These are phyloP conservation scores for Sycophila sp. DNA, from an alignment of 1,140 invertebrate genomes.

Conservation along the genomic window DNA sequence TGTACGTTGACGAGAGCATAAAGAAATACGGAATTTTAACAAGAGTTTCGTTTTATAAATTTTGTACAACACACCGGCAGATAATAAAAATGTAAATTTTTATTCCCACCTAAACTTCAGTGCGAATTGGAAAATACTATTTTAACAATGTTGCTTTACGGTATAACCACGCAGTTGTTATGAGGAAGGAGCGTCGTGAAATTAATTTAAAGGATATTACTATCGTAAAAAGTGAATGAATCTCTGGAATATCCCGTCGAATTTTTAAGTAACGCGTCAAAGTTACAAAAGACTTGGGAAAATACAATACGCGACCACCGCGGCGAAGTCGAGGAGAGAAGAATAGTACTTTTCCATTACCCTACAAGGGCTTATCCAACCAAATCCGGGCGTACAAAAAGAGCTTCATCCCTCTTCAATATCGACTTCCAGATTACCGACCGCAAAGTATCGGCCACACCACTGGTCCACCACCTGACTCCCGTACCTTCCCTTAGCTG, in stretches of 20 bases:
- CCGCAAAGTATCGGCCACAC: not conserved
- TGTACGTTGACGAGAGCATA: constrained; percentile 4
- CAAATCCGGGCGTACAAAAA: not conserved
- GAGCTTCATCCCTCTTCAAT: not conserved
- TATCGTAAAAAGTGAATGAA: no score
- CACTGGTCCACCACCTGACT: no score
- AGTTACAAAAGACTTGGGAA: not conserved
- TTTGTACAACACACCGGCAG: not conserved
- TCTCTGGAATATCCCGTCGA: no score
- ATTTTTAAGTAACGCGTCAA: constrained; percentile 14
- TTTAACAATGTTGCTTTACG: no score
- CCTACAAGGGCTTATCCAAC: constrained; percentile 12
- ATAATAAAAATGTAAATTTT: constrained; percentile 4
- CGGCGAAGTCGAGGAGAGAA: not conserved
- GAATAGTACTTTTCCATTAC: constrained; percentile 19
- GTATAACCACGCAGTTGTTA: no score
- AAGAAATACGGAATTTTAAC: constrained; percentile 17
- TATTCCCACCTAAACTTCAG: no score
- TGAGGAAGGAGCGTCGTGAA: no score
- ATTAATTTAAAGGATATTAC: no score
- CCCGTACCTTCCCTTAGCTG: no score
- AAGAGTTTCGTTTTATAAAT: not conserved
- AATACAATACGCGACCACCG: no score
- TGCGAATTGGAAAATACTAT: no score
- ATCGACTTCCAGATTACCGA: constrained; percentile 1